Conservation (phyloP, 2,888 invertebrate species). For the Phaedon cochleariae region DNA sequence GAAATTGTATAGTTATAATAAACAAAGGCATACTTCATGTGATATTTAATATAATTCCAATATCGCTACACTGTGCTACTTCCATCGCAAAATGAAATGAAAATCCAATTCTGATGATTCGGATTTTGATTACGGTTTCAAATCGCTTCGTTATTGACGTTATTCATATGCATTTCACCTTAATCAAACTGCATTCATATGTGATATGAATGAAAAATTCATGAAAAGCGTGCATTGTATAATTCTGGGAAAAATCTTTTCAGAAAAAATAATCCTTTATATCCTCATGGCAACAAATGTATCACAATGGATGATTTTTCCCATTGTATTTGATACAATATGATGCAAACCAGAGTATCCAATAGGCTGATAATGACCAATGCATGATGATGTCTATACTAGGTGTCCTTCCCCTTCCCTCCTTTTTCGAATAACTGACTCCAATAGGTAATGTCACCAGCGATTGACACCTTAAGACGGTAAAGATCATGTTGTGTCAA, state of each 20-base stretch:
- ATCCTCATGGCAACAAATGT: not conserved
- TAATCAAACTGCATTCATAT: slow-evolving; percentile 34
- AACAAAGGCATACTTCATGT: not conserved
- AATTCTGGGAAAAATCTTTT: not conserved
- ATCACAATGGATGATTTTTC: not conserved
- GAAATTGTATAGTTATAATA: no score
- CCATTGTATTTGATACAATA: not conserved
- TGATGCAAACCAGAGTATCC: no score
- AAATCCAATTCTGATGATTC: slow-evolving; percentile 24
- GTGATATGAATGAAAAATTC: slow-evolving; percentile 23
- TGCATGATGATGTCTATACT: no score
- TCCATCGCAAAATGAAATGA: slow-evolving; percentile 24
- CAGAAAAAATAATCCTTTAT: not conserved
- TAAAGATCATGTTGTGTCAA: no score
- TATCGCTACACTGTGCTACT: slow-evolving; percentile 1
- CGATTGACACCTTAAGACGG: no score
- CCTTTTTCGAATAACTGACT: no score
- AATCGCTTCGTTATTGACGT: slow-evolving; percentile 28
- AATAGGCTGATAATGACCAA: no score
- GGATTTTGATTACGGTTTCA: slow-evolving; percentile 38
- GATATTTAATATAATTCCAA: not conserved
- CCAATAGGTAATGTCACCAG: no score
- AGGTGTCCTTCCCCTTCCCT: no score
- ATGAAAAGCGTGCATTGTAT: not conserved
- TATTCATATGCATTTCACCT: slow-evolving; percentile 34